Evolutionary conservation across 2,113 vertebrate species (phyloP).

Genomic region (Mungos mungo): DNA sequence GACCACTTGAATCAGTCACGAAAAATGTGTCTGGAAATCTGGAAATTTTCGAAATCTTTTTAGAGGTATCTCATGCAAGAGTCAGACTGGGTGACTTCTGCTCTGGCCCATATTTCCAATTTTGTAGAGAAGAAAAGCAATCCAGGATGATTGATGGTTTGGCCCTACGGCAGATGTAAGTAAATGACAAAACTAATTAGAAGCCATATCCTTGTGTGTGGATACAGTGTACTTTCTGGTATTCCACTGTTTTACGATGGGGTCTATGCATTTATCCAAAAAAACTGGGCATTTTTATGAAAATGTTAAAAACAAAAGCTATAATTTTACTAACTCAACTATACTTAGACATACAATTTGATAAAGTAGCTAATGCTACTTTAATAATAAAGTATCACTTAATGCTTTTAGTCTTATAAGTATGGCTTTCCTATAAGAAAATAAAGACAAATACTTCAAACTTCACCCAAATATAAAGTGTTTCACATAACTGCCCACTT

Average conservation of each 20-base stretch:
- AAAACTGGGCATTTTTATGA: not conserved
- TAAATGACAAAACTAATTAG: not conserved
- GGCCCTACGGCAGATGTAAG: not conserved
- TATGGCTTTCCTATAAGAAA: not conserved
- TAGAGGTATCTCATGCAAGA: not conserved
- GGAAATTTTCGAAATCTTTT: not conserved
- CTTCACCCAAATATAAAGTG: not conserved
- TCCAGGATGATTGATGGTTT: not conserved
- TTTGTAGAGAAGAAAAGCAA: not conserved
- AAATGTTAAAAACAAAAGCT: not conserved
- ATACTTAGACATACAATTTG: not conserved
- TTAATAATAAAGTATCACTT: conserved; percentile 31
- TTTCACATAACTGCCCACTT: not conserved
- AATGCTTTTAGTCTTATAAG: conserved; percentile 17
- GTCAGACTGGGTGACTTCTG: not conserved
- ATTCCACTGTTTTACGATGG: not conserved
- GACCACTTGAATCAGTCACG: not conserved
- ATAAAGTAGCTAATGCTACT: not conserved
- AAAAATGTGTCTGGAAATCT: not conserved
- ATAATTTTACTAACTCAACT: not conserved
- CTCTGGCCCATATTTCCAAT: no score
- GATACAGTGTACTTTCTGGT: not conserved
- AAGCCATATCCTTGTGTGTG: not conserved
- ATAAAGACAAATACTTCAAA: conserved; percentile 23
- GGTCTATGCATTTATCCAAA: not conserved